Evolutionary conservation across 2,888 invertebrate species (phyloP).

Genomic region (Agrotis segetum): DNA sequence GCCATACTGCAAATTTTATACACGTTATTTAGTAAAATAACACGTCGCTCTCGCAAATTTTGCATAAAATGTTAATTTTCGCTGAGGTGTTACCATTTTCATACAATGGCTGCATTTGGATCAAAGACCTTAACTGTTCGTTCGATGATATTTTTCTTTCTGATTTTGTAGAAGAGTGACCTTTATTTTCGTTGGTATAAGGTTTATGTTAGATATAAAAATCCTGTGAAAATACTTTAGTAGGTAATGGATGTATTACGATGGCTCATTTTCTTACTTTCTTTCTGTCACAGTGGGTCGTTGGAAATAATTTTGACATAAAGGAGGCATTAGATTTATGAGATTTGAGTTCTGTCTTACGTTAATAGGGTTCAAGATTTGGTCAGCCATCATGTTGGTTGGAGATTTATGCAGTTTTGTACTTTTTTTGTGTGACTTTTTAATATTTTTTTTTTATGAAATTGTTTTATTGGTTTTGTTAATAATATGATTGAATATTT

Average conservation of each 20-base stretch:
- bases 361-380: slow-evolving; percentile 36
- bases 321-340: slow-evolving; percentile 58
- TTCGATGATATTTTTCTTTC: too few species aligned
- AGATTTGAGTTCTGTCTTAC: slow-evolving; percentile 36
- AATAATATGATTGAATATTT: too few species aligned
- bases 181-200: too few species aligned
- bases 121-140: slow-evolving; percentile 62
- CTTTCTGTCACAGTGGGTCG: slow-evolving; percentile 53
- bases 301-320: slow-evolving; percentile 57
- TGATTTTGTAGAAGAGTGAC: too few species aligned
- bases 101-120: slow-evolving; percentile 72
- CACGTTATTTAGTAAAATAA: slow-evolving; percentile 62
- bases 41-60: slow-evolving; percentile 51
- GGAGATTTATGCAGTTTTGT: background rate
- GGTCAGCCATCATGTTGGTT: background rate
- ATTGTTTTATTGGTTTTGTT: too few species aligned
- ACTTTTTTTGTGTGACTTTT: background rate
- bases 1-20: slow-evolving; percentile 63
- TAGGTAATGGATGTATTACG: slow-evolving; percentile 68
- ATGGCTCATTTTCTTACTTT: slow-evolving; percentile 56
- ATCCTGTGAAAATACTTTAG: slow-evolving; percentile 11
- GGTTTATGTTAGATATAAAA: too few species aligned
- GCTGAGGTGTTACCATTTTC: slow-evolving; percentile 72
- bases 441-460: too few species aligned
- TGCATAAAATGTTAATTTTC: slow-evolving; percentile 71